Evolutionary conservation across 2,113 vertebrate species (phyloP).

Genomic region (Charina bottae): DNA sequence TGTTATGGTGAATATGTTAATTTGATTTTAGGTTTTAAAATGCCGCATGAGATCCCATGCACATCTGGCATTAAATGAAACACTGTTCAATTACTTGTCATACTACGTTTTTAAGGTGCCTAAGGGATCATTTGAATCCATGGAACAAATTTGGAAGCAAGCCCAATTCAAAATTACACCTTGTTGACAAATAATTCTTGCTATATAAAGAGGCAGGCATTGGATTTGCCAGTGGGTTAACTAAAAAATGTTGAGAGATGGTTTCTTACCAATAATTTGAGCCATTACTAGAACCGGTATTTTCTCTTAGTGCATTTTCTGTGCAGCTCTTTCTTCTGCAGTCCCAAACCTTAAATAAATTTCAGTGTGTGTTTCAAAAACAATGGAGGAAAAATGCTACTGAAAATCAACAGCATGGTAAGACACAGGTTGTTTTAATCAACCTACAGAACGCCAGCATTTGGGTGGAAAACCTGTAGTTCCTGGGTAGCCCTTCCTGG

Average conservation of each 20-base stretch:
- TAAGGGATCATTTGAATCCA: constrained; percentile 29
- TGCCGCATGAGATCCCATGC: constrained; percentile 29
- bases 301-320: not conserved
- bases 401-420: not conserved
- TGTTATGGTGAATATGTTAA: constrained; percentile 16
- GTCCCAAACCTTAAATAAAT: not conserved
- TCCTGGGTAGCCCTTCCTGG: not conserved
- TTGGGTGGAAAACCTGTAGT: not conserved
- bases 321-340: not conserved
- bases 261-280: not conserved
- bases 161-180: constrained; percentile 41
- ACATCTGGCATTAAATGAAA: not conserved
- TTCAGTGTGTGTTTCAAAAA: not conserved
- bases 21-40: constrained; percentile 24
- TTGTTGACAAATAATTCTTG: constrained; percentile 49
- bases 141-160: constrained; percentile 51
- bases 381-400: not conserved
- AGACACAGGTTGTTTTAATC: not conserved
- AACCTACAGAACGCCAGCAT: not conserved
- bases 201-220: not conserved
- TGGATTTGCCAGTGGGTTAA: not conserved
- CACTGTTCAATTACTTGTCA: not conserved
- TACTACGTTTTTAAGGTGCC: constrained; percentile 10
- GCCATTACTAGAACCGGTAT: not conserved
- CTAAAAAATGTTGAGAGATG: not conserved